Evolutionary conservation across 2,888 invertebrate species (phyloP), one percentile per base, ranked within the genome.

Genomic region (Calephelis perditalis): DNA sequence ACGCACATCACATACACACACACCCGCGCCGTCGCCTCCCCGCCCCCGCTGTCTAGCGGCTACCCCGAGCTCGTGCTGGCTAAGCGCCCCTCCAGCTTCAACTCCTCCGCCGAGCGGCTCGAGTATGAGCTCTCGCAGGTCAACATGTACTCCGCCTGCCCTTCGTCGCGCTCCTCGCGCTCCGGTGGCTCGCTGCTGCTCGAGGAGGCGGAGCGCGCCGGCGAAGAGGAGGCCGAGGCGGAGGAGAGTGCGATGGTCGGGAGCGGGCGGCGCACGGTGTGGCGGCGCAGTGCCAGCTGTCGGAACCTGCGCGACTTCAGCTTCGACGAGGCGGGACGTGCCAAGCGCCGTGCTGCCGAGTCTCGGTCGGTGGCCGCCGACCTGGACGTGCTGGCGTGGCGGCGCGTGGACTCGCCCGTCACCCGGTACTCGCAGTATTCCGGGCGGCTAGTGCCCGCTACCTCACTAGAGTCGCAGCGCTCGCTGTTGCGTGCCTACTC

Each of bases 201-300:
- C 64, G 85, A 76, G 69, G 79, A 75, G 66, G 66, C 57, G 59
- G 68, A 68, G 58, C 54, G 56, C 52, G 43, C 55, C 9, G 59
- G 44, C 40, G 57, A 56, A 40, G 60, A 56, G 12, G 55, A 45
- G 12, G 60, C 12, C 12, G 66, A 62, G 65, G 63, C 61, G 62
- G 69, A 62, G 65, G 68, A 60, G 62, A 63, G 62, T 65, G 62
- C 64, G 67, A 58, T 64, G 65, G 62, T 67, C 65, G 61, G 66
- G 61, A 47, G 61, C 71, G 77, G 82, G 75, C 81, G 77, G 77
- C 84, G 86, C 68, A 91, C 91, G 74, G 81, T 92, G 63, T 95
- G 95, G 95, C 94, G 95, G 67, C 94, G 96, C 76, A 95, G 95
- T 78, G 94, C 95, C 72, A 95, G 95, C 75, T 96, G 96, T 84